Evolutionary conservation across 92 coral and sea anemone species (phyloP).

Genomic region (Porites rus): DNA sequence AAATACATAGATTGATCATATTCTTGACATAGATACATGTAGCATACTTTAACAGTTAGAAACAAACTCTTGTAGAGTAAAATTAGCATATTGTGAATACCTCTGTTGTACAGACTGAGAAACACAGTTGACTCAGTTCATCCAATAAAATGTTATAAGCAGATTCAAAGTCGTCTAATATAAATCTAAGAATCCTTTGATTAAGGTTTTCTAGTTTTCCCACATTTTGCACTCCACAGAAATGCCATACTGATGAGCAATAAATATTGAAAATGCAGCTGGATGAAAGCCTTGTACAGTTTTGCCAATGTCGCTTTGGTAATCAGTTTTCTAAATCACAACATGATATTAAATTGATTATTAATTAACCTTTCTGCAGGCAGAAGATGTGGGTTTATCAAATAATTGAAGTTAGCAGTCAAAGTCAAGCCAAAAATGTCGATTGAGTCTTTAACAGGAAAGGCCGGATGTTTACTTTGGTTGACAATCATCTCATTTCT

Average conservation of each 20-base stretch:
- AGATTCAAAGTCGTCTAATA: no score
- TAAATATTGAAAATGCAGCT: conserved; percentile 10
- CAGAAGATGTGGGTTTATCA: conserved; percentile 12
- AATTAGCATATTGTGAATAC: no score
- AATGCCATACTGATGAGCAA: conserved; percentile 4
- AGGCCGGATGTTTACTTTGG: neutral
- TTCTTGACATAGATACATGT: no score
- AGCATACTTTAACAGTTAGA: no score
- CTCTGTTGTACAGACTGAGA: no score
- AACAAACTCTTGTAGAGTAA: no score
- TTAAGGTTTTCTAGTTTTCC: no score
- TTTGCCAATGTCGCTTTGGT: conserved; percentile 5
- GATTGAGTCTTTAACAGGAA: conserved; percentile 32
- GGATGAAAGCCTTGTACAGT: conserved; percentile 39
- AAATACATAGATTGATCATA: no score
- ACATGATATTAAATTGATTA: conserved; percentile 35
- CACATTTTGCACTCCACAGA: no score
- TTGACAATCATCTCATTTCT: conserved; percentile 15
- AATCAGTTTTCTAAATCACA: conserved; percentile 14
- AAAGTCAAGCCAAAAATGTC: conserved; percentile 39
- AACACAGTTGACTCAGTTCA: no score
- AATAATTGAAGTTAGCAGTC: conserved; percentile 26
- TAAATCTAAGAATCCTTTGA: no score
- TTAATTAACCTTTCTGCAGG: conserved; percentile 32
- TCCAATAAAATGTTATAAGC: no score